A percentile compares a stretch with the other conserved stretches of the same genome.
phyloP scores from a whole-genome alignment of 2,888 invertebrate species.

The Craniophora ligustri region DNA sequence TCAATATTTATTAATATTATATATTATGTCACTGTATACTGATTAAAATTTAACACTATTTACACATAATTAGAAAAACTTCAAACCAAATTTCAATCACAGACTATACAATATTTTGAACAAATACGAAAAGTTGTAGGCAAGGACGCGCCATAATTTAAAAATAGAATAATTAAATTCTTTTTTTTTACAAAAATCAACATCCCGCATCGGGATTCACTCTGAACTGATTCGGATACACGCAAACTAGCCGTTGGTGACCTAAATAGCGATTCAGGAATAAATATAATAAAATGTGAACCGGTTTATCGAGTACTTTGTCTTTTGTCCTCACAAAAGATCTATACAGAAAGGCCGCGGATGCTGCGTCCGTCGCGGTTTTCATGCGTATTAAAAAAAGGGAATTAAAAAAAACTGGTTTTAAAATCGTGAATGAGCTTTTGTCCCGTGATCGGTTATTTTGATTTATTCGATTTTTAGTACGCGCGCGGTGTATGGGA shows the following conservation, averaged over 20 bases:
- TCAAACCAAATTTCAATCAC: neutral
- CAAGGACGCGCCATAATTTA: conserved; percentile 5
- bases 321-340: conserved; percentile 81
- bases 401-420: conserved; percentile 78
- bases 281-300: conserved; percentile 69
- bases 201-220: conserved; percentile 58
- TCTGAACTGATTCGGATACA: conserved; percentile 68
- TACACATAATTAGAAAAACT: neutral
- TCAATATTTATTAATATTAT: no score
- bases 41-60: no score
- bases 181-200: conserved; percentile 34
- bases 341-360: conserved; percentile 80
- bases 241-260: conserved; percentile 78
- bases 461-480: conserved; percentile 88
- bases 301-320: conserved; percentile 81
- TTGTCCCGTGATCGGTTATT: conserved; percentile 86
- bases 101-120: neutral
- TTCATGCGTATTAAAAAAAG: conserved; percentile 67
- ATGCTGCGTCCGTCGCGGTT: conserved; percentile 79
- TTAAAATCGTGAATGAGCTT: conserved; percentile 79
- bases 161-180: conserved; percentile 38
- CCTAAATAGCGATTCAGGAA: conserved; percentile 76
- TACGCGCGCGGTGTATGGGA: conserved; percentile 74
- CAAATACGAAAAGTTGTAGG: conserved; percentile 3
- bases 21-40: no score